Percentiles rank a stretch among this genome's conserved stretches.
Evolutionary conservation across 1,140 invertebrate species (phyloP).

Genomic region (Drosophila kanapiae): DNA sequence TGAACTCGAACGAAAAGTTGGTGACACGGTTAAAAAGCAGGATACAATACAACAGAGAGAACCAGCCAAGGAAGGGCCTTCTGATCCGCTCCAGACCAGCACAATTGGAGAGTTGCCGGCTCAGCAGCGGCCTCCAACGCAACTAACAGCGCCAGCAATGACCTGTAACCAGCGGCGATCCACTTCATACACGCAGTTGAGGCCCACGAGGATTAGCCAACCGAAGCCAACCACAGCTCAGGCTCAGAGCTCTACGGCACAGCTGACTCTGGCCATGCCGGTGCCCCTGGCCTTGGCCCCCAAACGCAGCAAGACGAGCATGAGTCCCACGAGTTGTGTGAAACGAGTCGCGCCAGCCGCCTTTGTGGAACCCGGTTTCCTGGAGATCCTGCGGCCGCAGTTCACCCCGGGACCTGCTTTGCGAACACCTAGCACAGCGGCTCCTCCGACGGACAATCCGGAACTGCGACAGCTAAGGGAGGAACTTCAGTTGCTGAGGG

Average conservation of each 20-base stretch:
- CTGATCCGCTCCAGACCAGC: slow-evolving; percentile 18
- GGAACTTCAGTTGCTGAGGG: slow-evolving; percentile 95
- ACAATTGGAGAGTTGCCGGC: slow-evolving; percentile 26
- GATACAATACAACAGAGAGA: not conserved
- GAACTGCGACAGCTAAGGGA: slow-evolving; percentile 92
- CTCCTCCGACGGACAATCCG: slow-evolving; percentile 86
- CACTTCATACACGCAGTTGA: slow-evolving; percentile 69
- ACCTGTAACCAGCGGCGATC: slow-evolving; percentile 72
- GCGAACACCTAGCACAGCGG: slow-evolving; percentile 87
- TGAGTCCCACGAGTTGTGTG: slow-evolving; percentile 71
- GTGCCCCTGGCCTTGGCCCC: slow-evolving; percentile 68
- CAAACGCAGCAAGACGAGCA: slow-evolving; percentile 80
- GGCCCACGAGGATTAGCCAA: slow-evolving; percentile 75
- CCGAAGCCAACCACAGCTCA: slow-evolving; percentile 74
- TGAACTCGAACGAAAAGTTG: not conserved
- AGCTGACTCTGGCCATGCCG: slow-evolving; percentile 70
- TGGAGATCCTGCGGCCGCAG: slow-evolving; percentile 94
- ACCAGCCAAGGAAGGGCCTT: not conserved
- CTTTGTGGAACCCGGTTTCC: slow-evolving; percentile 91
- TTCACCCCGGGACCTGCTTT: slow-evolving; percentile 93
- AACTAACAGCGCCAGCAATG: slow-evolving; percentile 43
- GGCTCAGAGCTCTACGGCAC: slow-evolving; percentile 68
- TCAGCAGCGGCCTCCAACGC: slow-evolving; percentile 4
- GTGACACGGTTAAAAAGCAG: not conserved
- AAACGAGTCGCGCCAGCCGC: slow-evolving; percentile 61